Evolutionary conservation across 2,888 invertebrate genomes (phyloP).

Genomic region (Aplocera efformata): DNA sequence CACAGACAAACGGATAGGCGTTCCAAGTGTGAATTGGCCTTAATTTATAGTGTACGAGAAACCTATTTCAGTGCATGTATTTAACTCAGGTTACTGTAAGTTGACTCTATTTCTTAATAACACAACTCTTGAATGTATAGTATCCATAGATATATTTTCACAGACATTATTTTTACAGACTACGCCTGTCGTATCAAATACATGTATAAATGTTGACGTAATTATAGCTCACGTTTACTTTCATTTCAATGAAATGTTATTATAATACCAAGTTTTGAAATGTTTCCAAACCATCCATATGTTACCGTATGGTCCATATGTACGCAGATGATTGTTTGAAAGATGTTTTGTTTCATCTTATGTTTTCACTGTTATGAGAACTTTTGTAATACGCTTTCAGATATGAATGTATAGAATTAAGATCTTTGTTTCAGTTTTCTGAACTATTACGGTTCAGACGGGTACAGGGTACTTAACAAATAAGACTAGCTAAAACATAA

Average conservation of each 20-base stretch:
- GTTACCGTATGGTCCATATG: constrained; percentile 38
- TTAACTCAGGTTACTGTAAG: not conserved
- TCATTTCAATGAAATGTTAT: constrained; percentile 44
- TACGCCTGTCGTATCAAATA: constrained; percentile 4
- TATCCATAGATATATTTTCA: too few relatives aligned
- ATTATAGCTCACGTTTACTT: constrained; percentile 41
- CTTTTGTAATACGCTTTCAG: too few relatives aligned
- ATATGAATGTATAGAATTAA: too few relatives aligned
- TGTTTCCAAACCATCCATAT: constrained; percentile 52
- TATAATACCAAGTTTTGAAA: constrained; percentile 42
- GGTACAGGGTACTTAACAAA: too few relatives aligned
- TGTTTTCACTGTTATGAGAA: not conserved
- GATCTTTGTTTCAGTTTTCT: too few relatives aligned
- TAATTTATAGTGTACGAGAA: not conserved
- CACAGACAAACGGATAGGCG: not conserved
- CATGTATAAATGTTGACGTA: constrained; percentile 11
- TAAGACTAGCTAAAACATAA: too few relatives aligned
- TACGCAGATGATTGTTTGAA: constrained; percentile 33
- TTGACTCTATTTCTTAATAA: constrained; percentile 1
- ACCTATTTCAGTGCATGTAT: not conserved
- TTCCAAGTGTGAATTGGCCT: constrained; percentile 6
- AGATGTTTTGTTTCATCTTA: constrained; percentile 28
- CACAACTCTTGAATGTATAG: too few relatives aligned
- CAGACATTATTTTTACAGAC: not conserved
- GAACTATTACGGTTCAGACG: too few relatives aligned